These are phyloP conservation scores for Amphipoea oculea DNA, from an alignment of 2,888 invertebrate genomes.

Conservation along the genomic window DNA sequence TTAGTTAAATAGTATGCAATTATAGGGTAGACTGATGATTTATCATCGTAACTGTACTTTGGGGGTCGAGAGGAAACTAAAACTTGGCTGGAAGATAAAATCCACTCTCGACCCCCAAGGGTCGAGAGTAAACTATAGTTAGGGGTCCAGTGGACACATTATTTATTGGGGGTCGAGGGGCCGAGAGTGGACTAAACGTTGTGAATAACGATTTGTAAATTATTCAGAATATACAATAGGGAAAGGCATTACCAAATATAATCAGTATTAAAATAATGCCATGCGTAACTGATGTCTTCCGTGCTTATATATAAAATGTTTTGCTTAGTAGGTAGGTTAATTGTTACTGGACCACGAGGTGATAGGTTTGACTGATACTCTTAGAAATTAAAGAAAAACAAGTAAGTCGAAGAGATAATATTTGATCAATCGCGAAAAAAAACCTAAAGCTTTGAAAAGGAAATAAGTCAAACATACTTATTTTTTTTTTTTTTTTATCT, in stretches of 20 bases:
- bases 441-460: not conserved
- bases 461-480: too few species aligned
- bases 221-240: constrained; percentile 37
- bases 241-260: constrained; percentile 43
- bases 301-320: constrained; percentile 53
- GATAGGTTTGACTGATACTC: constrained; percentile 38
- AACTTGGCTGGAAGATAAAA: too few species aligned
- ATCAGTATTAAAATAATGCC: constrained; percentile 75
- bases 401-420: constrained; percentile 43
- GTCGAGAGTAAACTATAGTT: too few species aligned
- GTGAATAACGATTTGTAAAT: constrained; percentile 9
- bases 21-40: too few species aligned
- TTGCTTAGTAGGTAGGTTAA: constrained; percentile 27
- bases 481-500: not conserved
- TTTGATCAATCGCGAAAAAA: not conserved
- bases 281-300: constrained; percentile 84
- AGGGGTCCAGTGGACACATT: too few species aligned
- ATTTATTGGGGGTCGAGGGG: too few species aligned
- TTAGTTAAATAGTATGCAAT: too few species aligned
- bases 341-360: constrained; percentile 42
- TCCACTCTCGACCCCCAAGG: too few species aligned
- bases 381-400: constrained; percentile 22
- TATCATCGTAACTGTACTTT: too few species aligned
- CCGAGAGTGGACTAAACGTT: too few species aligned
- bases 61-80: too few species aligned